Evolutionary conservation across 2,113 vertebrate species (phyloP), one percentile per base, ranked within the genome.

Genomic region (Ia io): DNA sequence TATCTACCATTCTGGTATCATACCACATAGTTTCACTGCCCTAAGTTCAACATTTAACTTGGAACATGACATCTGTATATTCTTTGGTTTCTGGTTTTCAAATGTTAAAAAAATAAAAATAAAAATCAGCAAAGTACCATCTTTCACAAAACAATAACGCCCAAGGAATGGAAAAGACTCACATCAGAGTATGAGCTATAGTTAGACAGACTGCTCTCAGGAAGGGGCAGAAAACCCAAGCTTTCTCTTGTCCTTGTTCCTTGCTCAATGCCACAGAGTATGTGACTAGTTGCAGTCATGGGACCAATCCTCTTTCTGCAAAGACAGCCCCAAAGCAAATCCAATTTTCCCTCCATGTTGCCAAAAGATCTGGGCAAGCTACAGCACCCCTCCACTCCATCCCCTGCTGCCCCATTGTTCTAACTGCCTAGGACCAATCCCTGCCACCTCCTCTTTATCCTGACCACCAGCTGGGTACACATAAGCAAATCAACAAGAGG

Each of bases 281-380:
- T 23, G 73, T 5, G 40, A 25, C 63, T 69, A n/a, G 44, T 63
- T 44, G 88, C 88, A 20, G n/a, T 30, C 28, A 74, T 22, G 61
- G 47, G 79, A 28, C 2, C 1, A 16, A 18, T 13, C 59, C 44
- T 59, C 91, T 88, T 80, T 89, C 88, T 67, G 83, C 91, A 95
- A 44, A 95, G 74, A 93, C 35, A 92, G n/a, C 28, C 23, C 40
- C 89, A 91, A 49, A 85, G 74, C 61, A 96, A 95, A 91, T 84
- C 70, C 73, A 90, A 35, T 49, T 63, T 90, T 49, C 89, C 70
- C 85, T 53, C 5, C 4, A 22, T 8, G 42, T 4, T 78, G 84
- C 89, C 91, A 63, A 37, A 91, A 94, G 18, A 53, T 78, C 23
- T 30, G 22, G 70, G 80, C 88, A 82, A 20, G 9, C 25, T 18